These are phyloP conservation scores for Catonia carolina DNA, from an alignment of 2,888 invertebrate species.

Conservation along the genomic window DNA sequence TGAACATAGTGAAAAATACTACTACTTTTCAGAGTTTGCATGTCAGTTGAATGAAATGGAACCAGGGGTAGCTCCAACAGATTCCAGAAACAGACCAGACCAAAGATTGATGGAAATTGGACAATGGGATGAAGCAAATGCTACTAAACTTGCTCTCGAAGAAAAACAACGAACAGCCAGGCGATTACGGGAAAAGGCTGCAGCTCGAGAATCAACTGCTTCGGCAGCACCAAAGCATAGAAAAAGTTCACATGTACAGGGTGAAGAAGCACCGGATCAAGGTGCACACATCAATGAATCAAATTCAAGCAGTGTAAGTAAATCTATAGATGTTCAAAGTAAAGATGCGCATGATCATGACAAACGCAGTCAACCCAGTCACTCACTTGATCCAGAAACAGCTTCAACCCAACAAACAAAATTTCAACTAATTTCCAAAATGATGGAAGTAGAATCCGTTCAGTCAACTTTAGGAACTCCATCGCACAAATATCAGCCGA, in stretches of 20 bases:
- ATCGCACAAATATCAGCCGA: slow-evolving; percentile 69
- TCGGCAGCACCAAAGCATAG: too few species aligned
- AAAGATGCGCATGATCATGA: too few species aligned
- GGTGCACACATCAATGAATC: too few species aligned
- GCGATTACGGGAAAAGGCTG: slow-evolving; percentile 62
- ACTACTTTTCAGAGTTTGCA: slow-evolving; percentile 91
- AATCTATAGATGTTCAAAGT: too few species aligned
- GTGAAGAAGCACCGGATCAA: neutral
- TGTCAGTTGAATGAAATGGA: slow-evolving; percentile 96
- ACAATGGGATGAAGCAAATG: slow-evolving; percentile 84
- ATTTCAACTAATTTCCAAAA: too few species aligned
- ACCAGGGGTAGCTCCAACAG: slow-evolving; percentile 88
- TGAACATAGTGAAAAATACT: slow-evolving; percentile 64
- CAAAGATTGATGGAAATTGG: slow-evolving; percentile 97
- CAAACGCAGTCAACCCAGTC: too few species aligned
- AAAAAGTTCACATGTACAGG: slow-evolving; percentile 38
- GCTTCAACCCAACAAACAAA: too few species aligned
- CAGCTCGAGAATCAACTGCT: slow-evolving; percentile 51
- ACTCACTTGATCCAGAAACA: too few species aligned
- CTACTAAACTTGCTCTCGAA: slow-evolving; percentile 77
- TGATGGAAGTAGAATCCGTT: too few species aligned
- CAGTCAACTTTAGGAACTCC: slow-evolving; percentile 44
- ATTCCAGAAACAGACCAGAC: slow-evolving; percentile 87
- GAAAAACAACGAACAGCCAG: slow-evolving; percentile 88
- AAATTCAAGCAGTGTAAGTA: too few species aligned